phyloP scores from a whole-genome alignment of 2,888 invertebrate species.

The Tipula unca region DNA sequence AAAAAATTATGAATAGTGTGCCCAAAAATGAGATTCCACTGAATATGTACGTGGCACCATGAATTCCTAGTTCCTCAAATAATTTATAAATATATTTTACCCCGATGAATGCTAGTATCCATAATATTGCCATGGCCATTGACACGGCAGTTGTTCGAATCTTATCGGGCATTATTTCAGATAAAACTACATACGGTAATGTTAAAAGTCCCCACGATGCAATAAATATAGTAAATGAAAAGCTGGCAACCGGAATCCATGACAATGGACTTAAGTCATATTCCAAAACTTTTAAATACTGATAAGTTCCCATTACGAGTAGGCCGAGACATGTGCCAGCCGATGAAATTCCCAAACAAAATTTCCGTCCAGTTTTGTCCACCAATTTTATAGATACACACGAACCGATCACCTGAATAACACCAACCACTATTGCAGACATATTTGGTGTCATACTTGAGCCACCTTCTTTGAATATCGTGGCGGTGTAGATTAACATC shows the following conservation, averaged over 20 bases:
- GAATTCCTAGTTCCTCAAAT: constrained; percentile 32
- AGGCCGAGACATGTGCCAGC: too few relatives aligned
- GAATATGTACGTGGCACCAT: constrained; percentile 35
- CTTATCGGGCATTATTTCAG: constrained; percentile 25
- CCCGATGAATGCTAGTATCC: constrained; percentile 27
- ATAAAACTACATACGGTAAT: constrained; percentile 23
- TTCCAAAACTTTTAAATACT: too few relatives aligned
- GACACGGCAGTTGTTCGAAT: background rate
- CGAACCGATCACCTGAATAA: constrained; percentile 36
- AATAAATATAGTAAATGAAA: constrained; percentile 24
- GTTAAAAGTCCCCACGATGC: constrained; percentile 24
- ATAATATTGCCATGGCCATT: constrained; percentile 26
- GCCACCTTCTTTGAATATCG: constrained; percentile 36
- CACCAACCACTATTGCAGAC: constrained; percentile 36
- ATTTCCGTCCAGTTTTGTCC: constrained; percentile 36
- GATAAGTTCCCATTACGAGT: too few relatives aligned
- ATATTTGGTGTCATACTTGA: constrained; percentile 34
- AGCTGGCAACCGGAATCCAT: too few relatives aligned
- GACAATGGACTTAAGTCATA: too few relatives aligned
- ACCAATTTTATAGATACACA: constrained; percentile 36
- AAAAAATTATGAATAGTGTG: constrained; percentile 29
- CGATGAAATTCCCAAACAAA: constrained; percentile 23
- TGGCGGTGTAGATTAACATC: constrained; percentile 38
- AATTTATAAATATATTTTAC: constrained; percentile 30
- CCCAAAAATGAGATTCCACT: constrained; percentile 32